Conservation (phyloP, 2,113 vertebrate species). For the Silurus glanis region DNA sequence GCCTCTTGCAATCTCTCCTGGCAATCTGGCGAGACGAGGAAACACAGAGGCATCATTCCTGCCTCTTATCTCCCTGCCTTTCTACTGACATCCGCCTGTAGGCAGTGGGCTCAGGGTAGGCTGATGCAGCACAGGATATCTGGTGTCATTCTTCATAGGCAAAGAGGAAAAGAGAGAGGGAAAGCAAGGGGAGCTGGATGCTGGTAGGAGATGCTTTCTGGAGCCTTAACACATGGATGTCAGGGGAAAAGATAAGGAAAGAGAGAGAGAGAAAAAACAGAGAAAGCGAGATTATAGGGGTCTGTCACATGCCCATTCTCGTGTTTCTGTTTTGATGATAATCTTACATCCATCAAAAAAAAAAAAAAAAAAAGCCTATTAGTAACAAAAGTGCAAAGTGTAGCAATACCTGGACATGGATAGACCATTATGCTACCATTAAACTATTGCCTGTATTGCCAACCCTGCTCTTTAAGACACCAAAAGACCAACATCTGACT, state of each 20-base stretch:
- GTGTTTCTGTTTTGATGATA: slow-evolving; percentile 53
- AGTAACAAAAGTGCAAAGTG: not conserved
- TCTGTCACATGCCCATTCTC: slow-evolving; percentile 43
- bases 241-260: not conserved
- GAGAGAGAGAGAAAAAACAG: slow-evolving; percentile 45
- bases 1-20: slow-evolving; percentile 61
- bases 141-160: slow-evolving; percentile 63
- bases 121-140: slow-evolving; percentile 66
- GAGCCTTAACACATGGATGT: slow-evolving; percentile 15
- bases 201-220: slow-evolving; percentile 34
- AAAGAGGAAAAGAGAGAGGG: slow-evolving; percentile 50
- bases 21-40: slow-evolving; percentile 71
- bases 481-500: not conserved
- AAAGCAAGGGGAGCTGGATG: slow-evolving; percentile 26
- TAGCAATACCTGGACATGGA: not conserved
- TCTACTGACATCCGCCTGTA: slow-evolving; percentile 72
- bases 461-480: not conserved
- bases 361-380: slow-evolving; percentile 1
- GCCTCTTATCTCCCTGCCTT: slow-evolving; percentile 69
- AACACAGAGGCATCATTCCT: slow-evolving; percentile 72
- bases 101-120: slow-evolving; percentile 62
- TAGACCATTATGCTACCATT: not conserved
- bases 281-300: not conserved
- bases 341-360: slow-evolving; percentile 37
- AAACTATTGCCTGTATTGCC: not conserved